phyloP scores from a whole-genome alignment of 2,113 vertebrate genomes.

The Prinia subflava region DNA sequence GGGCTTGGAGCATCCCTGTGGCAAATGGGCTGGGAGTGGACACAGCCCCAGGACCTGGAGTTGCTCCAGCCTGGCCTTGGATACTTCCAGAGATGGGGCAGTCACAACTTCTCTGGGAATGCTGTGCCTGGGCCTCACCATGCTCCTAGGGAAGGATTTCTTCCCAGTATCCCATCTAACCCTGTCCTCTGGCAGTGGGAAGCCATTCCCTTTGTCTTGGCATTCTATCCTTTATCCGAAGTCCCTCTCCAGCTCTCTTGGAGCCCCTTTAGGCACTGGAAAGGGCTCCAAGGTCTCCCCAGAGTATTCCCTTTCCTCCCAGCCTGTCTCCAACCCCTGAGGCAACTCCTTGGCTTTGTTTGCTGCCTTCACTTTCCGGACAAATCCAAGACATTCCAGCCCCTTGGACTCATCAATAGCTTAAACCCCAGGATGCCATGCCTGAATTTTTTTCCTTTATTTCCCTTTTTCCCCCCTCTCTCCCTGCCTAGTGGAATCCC shows the following conservation, averaged over 20 bases:
- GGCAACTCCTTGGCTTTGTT: background rate
- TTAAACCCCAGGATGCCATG: fast-evolving
- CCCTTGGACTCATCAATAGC: background rate
- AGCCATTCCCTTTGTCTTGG: background rate
- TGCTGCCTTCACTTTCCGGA: background rate
- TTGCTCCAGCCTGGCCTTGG: background rate
- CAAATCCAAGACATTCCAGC: background rate
- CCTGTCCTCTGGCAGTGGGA: background rate
- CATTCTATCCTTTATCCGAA: background rate
- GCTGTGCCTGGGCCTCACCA: fast-evolving
- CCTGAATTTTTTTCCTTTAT: background rate
- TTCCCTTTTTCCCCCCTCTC: background rate
- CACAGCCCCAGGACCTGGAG: background rate
- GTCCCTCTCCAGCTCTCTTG: background rate
- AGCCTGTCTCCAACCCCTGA: background rate
- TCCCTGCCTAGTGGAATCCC: background rate
- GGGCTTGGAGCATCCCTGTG: background rate
- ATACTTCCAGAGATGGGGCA: background rate
- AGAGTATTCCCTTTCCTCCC: background rate
- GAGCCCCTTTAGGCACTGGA: background rate
- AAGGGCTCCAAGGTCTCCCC: background rate
- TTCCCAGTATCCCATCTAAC: background rate
- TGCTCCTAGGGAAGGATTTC: background rate
- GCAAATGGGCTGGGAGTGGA: background rate
- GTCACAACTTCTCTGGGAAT: background rate